These are phyloP conservation scores for Metaphire vulgaris DNA, from an alignment of 1,140 invertebrate species.

Conservation along the genomic window DNA sequence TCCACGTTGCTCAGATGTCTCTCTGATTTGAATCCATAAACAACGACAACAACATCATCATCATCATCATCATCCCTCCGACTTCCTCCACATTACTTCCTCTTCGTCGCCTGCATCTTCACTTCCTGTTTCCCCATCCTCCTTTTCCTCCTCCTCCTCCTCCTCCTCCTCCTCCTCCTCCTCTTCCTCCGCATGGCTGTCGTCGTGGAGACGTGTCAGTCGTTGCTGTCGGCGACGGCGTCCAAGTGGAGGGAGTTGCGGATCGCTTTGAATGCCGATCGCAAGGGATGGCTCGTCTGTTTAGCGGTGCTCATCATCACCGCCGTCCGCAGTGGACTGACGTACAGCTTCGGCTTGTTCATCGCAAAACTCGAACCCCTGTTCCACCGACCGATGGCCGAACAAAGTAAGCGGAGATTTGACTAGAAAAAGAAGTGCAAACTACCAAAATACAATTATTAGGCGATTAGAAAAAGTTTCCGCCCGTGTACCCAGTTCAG, in stretches of 20 bases:
- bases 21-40: too few species aligned
- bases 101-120: too few species aligned
- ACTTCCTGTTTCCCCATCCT: too few species aligned
- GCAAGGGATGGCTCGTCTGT: slow-evolving; percentile 32
- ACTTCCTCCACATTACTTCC: too few species aligned
- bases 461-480: too few species aligned
- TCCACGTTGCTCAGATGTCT: too few species aligned
- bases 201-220: background rate
- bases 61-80: too few species aligned
- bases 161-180: background rate
- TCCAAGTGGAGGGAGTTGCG: slow-evolving; percentile 7
- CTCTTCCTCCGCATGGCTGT: background rate
- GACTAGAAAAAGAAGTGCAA: slow-evolving; percentile 7
- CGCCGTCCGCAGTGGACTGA: slow-evolving; percentile 30
- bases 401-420: slow-evolving; percentile 31
- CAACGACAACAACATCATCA: too few species aligned
- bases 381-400: slow-evolving; percentile 29
- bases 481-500: too few species aligned
- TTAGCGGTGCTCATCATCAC: slow-evolving; percentile 30
- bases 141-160: background rate
- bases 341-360: slow-evolving; percentile 34
- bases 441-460: too few species aligned
- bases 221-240: background rate
- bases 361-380: slow-evolving; percentile 29
- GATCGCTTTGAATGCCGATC: slow-evolving; percentile 14